Evolutionary conservation across 2,797 vertebrate genomes (phyloP), one percentile per base, ranked within the genome.

Genomic region (Falco naumanni): DNA sequence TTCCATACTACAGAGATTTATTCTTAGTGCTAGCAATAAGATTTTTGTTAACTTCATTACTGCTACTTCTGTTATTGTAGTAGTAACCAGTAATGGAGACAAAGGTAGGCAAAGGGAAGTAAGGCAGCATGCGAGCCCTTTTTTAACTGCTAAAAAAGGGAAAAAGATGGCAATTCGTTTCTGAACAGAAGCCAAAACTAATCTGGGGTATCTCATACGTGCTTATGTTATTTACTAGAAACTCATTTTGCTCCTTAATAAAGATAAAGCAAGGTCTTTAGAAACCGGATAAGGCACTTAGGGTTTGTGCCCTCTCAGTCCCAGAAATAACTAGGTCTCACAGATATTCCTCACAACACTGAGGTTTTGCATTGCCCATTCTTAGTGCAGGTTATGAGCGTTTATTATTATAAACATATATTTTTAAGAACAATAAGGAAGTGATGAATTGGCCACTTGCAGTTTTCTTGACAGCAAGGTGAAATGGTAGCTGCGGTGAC

Each of bases 371-470:
- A 10, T 9, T 54, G 56, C 48, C 77, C 65, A 10, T 69, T 87
- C 78, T 70, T 75, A 72, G 70, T 13, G 25, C 50, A 71, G 79
- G 87, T 80, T 80, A 93, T 24, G 51, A 80, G 28, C 13, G 2
- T 53, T 63, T 85, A 88, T 80, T 81, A 71, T 53, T 84, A 95
- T 63, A 94, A 96, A 94, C 69, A 74, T 77, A 31, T 33, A 82
- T 89, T 95, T 93, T 93, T 91, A 97, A 91, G 90, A 95, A 91
- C 79, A 97, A 96, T 66, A 89, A 84, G 86, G 75, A 94, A 90
- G 95, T 98, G 98, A 98, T 97, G 97, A 98, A 98, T 98, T 97
- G 98, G 97, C 96, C 57, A 74, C 97, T 97, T 93, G 86, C 76
- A 97, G 97, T 97, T 97, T 96, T 98, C 87, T 95, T 98, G 98